Percentiles rank a stretch among this genome's conserved stretches.
phyloP scores from a whole-genome alignment of 2,888 invertebrate genomes.

The Cheilosia vernalis region DNA sequence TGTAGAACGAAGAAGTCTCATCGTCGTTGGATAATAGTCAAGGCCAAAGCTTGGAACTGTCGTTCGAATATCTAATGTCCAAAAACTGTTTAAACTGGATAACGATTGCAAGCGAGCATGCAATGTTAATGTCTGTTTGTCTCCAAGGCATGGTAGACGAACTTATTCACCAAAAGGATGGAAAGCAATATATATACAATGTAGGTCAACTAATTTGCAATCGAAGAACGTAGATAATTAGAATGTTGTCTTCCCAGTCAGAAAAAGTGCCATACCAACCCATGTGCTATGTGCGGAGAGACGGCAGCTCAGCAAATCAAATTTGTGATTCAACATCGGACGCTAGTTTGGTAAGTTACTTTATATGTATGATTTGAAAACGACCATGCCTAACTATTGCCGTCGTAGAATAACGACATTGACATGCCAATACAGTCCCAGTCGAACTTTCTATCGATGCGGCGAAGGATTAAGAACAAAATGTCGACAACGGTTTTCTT shows the following conservation, averaged over 20 bases:
- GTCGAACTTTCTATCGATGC: conserved; percentile 87
- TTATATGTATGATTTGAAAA: background rate
- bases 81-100: conserved; percentile 97
- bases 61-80: conserved; percentile 97
- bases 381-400: conserved; percentile 77
- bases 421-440: conserved; percentile 82
- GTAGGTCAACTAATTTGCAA: conserved; percentile 16
- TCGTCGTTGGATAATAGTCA: conserved; percentile 73
- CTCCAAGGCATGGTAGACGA: conserved; percentile 98
- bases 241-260: conserved; percentile 20
- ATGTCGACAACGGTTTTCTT: conserved; percentile 88
- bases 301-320: conserved; percentile 73
- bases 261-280: conserved; percentile 71
- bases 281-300: conserved; percentile 77
- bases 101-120: conserved; percentile 94
- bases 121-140: conserved; percentile 97
- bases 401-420: conserved; percentile 84
- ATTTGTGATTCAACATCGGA: conserved; percentile 77
- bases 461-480: conserved; percentile 86
- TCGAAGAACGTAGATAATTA: background rate
- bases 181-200: conserved; percentile 83
- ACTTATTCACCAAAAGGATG: conserved; percentile 89
- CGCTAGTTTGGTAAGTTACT: conserved; percentile 76
- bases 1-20: conserved; percentile 53
- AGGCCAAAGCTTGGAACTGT: conserved; percentile 87